A percentile compares a stretch with the other conserved stretches of the same genome.
phyloP scores from a whole-genome alignment of 2,797 vertebrate genomes.

The Argyrosomus regius region DNA sequence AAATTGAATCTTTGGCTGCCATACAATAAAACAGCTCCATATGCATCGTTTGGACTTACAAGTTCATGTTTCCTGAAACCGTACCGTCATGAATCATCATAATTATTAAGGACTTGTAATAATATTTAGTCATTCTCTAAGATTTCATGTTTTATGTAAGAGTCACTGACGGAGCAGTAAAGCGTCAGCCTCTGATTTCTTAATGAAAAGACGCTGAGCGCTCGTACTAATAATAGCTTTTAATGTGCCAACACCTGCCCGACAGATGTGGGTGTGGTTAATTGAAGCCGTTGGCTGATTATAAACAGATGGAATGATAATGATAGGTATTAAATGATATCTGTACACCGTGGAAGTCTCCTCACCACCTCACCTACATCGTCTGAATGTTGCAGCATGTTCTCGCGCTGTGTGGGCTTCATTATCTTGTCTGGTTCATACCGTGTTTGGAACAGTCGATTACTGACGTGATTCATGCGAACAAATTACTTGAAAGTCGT shows the following conservation, averaged over 20 bases:
- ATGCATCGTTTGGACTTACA: not conserved
- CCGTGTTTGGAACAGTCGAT: not conserved
- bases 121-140: not conserved
- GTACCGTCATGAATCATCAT: not conserved
- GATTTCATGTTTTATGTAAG: not conserved
- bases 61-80: not conserved
- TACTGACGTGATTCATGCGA: conserved; percentile 4
- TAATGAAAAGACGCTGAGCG: conserved; percentile 8
- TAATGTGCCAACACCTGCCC: conserved; percentile 53
- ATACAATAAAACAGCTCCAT: not conserved
- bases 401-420: conserved; percentile 4
- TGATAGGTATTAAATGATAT: conserved; percentile 50
- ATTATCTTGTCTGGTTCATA: not conserved
- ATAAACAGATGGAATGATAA: conserved; percentile 54
- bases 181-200: not conserved
- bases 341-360: conserved; percentile 15
- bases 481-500: not conserved
- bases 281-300: conserved; percentile 30
- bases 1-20: too few relatives aligned
- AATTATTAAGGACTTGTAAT: not conserved
- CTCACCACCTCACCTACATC: conserved; percentile 25
- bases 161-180: not conserved
- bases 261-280: conserved; percentile 57
- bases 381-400: conserved; percentile 9
- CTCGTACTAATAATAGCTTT: conserved; percentile 46